Evolutionary conservation across 2,797 vertebrate genomes (phyloP).

Genomic region (Lagothrix lagotricha): DNA sequence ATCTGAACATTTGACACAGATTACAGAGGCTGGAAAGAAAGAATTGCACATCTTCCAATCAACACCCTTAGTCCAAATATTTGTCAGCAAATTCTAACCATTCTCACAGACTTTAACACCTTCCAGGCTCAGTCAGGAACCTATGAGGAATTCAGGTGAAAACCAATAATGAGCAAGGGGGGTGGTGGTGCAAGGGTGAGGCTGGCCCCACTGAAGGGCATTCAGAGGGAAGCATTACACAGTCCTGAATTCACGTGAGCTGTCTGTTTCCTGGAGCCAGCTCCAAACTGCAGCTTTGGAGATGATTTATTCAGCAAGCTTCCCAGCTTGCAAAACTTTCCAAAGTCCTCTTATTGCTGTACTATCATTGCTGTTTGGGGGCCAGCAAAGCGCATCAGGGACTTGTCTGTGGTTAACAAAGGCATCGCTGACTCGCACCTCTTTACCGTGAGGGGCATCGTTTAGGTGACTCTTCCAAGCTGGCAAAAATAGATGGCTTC

Average conservation of each 20-base stretch:
- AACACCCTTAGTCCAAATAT: neutral
- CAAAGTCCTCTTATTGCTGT: neutral
- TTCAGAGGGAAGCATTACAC: neutral
- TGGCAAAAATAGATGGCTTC: neutral
- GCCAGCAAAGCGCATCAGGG: neutral
- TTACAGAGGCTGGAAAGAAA: neutral
- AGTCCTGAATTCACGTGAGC: neutral
- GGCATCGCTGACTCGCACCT: neutral
- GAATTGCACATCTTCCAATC: neutral
- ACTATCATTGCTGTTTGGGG: neutral
- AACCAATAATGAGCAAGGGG: neutral
- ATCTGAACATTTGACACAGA: neutral
- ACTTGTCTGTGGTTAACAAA: neutral
- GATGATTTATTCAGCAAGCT: neutral
- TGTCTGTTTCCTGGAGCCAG: neutral
- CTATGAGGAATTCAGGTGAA: neutral
- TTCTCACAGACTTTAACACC: neutral
- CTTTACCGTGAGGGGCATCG: neutral
- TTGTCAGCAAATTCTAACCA: neutral
- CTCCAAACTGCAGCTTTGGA: neutral
- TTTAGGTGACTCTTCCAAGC: neutral
- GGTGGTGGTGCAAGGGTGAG: neutral
- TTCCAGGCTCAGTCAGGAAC: neutral
- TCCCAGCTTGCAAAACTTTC: neutral
- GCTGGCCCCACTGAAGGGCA: rapidly evolving